Conservation (phyloP, 2,797 vertebrate genomes). For the Columba guinea region DNA sequence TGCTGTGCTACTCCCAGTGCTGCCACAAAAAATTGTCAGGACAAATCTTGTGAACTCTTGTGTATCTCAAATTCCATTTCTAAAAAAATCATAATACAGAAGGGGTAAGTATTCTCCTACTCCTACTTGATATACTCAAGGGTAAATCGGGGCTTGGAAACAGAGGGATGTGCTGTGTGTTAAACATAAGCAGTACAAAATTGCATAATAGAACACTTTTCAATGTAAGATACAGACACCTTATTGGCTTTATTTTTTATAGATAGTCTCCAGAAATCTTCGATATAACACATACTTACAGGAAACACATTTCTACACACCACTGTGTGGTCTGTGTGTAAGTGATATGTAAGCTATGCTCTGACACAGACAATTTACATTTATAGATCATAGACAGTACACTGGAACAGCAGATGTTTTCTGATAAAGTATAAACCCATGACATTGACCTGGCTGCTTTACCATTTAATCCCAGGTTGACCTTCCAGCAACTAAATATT, state of each 20-base stretch:
- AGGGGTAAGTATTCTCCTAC: neutral
- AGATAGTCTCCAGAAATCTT: neutral
- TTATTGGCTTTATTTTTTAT: neutral
- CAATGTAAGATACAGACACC: neutral
- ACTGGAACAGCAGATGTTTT: neutral
- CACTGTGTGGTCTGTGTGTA: neutral
- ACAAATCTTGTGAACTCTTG: neutral
- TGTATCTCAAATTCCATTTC: neutral
- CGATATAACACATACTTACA: neutral
- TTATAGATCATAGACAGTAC: neutral
- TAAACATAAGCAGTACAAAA: neutral
- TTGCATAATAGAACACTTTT: neutral
- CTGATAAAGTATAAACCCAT: neutral
- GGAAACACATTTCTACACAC: neutral
- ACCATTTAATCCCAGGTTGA: neutral
- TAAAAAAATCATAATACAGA: neutral
- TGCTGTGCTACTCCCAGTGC: neutral
- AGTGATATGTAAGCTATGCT: neutral
- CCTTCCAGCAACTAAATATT: slow-evolving; percentile 43
- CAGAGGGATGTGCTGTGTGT: neutral
- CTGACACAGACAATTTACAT: neutral
- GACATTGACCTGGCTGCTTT: slow-evolving; percentile 16
- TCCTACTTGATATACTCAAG: neutral
- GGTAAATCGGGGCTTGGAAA: neutral
- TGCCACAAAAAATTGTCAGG: neutral